Base-by-base conservation (phyloP, 2,888 invertebrate genomes). In the Syrista parreyssii region DNA sequence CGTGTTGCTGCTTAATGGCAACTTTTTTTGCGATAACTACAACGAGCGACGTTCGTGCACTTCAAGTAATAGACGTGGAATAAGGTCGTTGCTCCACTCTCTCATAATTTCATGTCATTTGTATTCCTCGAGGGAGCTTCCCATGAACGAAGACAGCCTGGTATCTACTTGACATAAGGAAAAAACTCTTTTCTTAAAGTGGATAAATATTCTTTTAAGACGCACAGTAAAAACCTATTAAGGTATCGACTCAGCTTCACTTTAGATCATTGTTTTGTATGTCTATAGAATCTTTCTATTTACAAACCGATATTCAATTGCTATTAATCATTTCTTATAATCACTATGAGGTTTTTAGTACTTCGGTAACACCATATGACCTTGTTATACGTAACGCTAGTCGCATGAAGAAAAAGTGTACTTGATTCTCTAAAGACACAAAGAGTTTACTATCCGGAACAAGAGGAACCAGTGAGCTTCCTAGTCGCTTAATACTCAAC, bases 41-140 rank as follows among this genome's bases (percentile, higher is more conserved):
- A n/a, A 71, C 32, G 30, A 33, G 71, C 31, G 9, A 11, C 33
- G 71, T 71, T 33, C 71, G 32, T 69, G 76, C 11, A 84, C 87
- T 1, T 75, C 88, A 55, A 55, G 40, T 23, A 55, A 71, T 33
- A 71, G 71, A 71, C 32, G 71, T 9, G 30, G 32, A 71, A 71
- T 71, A 30, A 71, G 31, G 71, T 71, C 71, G 71, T 71, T 71
- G 71, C 32, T 33, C 71, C 31, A 71, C 30, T 71, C 31, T 33
- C 71, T 31, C n/a, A 0, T 31, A 32, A 71, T 71, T 31, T 71
- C 30, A 32, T 31, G 71, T 3, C 71, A 32, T 3, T 33, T 33
- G 71, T 71, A 71, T 31, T 31, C 71, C 71, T 31, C 12, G 71
- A 71, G 9, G 31, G 71, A 15, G 31, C 30, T 71, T 71, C 31